These are phyloP conservation scores for Brachyptera putata DNA, from an alignment of 2,888 invertebrate species.

Conservation along the genomic window DNA sequence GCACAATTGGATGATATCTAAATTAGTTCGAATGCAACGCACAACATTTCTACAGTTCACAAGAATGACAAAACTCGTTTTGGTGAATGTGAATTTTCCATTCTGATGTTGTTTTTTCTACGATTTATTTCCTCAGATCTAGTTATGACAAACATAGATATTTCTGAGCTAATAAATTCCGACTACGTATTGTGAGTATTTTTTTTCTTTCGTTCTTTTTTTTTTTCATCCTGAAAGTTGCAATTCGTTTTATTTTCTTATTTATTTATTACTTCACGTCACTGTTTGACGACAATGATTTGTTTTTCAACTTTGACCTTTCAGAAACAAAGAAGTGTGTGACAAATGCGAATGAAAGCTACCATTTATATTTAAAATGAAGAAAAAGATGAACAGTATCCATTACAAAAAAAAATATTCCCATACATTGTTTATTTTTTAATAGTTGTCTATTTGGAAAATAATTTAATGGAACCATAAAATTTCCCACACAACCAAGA, in stretches of 20 bases:
- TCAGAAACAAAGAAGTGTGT: neutral
- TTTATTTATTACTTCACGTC: neutral
- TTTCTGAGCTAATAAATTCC: neutral
- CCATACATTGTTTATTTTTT: neutral
- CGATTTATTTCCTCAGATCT: neutral
- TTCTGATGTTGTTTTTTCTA: neutral
- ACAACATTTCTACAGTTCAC: no score
- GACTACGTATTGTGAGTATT: neutral
- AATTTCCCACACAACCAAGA: no score
- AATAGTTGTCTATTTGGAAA: neutral
- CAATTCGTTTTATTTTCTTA: neutral
- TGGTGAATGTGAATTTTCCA: slow-evolving; percentile 1
- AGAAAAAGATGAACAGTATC: neutral
- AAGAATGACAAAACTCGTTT: neutral
- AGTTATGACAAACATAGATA: neutral
- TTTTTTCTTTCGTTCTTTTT: no score
- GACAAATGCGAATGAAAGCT: neutral
- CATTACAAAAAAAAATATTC: neutral
- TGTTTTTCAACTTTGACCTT: neutral
- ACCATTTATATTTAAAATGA: neutral
- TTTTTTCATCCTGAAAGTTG: no score
- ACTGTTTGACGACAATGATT: neutral
- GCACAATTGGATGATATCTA: slow-evolving; percentile 6
- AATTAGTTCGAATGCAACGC: slow-evolving; percentile 4
- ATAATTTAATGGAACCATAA: neutral